Evolutionary conservation across 2,888 invertebrate genomes (phyloP).

Genomic region (Pristionchus japonicus): DNA sequence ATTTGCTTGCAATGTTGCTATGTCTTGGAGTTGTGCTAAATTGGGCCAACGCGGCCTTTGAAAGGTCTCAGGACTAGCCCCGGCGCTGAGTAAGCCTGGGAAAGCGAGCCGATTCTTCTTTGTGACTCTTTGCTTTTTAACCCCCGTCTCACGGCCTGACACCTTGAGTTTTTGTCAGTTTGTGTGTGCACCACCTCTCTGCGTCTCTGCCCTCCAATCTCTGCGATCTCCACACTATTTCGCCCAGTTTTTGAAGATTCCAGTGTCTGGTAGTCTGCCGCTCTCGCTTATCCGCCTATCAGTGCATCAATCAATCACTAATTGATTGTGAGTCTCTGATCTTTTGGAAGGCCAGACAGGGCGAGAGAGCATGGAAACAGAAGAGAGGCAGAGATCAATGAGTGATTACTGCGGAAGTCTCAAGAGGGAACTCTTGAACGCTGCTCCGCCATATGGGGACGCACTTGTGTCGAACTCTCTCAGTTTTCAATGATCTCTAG

Average conservation of each 20-base stretch:
- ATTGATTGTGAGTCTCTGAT: neutral
- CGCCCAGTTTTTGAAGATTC: neutral
- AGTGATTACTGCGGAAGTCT: conserved; percentile 9
- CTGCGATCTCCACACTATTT: neutral
- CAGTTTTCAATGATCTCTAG: neutral
- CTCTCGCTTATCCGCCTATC: neutral
- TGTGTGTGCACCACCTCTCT: conserved; percentile 5
- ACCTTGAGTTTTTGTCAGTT: conserved; percentile 30
- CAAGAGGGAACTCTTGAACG: neutral
- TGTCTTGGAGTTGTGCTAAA: neutral
- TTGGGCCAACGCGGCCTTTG: neutral
- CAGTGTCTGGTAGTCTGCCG: neutral
- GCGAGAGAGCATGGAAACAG: neutral
- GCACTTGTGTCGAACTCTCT: neutral
- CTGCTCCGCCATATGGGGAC: neutral
- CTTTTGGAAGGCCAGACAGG: neutral
- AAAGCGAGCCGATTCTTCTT: neutral
- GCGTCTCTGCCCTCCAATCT: neutral
- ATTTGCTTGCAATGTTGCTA: neutral
- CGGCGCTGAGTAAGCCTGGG: conserved; percentile 12
- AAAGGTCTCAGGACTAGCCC: neutral
- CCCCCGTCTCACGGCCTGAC: neutral
- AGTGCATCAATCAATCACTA: neutral
- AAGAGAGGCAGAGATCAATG: neutral
- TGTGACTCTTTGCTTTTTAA: conserved; percentile 23